Evolutionary conservation across 2,113 vertebrate genomes (phyloP), one percentile per base, ranked within the genome.

Genomic region (Beaufortia kweichowensis): DNA sequence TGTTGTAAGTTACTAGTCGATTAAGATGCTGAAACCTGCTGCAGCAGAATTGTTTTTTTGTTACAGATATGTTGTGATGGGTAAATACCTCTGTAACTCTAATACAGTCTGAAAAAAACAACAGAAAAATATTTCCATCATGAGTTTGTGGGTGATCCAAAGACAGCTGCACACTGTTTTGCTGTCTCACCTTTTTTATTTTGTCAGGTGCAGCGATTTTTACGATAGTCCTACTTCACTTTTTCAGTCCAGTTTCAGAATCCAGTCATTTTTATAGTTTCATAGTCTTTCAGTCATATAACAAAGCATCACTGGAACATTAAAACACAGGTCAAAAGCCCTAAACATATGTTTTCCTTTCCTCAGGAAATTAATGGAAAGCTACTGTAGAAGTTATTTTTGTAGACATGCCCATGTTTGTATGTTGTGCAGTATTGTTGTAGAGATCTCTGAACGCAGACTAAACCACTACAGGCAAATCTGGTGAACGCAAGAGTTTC

Each of bases 151-250:
- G 26, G 66, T 53, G 66, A 76, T 76, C 66, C 64, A 79, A 61
- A 53, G 15, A 70, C 83, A 81, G 75, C 46, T 81, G 56, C 56
- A 29, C 80, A 60, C 33, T 35, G 53, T 14, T 65, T 24, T 50
- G 57, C 43, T 41, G 56, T 11, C 72, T 75, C 78, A 82, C 76
- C 73, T 72, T 82, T 71, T 72, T 89, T 91, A 90, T 91, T 92
- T 91, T 86, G 87, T 91, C 91, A 92, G 90, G 89, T 92, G 91
- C 89, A 86, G 70, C 35, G 39, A 26, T 59, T 78, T 61, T 2
- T 3, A n/a, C n/a, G n/a, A n/a, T n/a, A n/a, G n/a, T n/a, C n/a
- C n/a, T n/a, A n/a, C n/a, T n/a, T n/a, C n/a, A n/a, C n/a, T n/a
- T n/a, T n/a, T n/a, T n/a, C n/a, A n/a, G n/a, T n/a, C n/a, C n/a